Conservation (phyloP, 2,113 vertebrate genomes). For the Amblyopsis rosae region DNA sequence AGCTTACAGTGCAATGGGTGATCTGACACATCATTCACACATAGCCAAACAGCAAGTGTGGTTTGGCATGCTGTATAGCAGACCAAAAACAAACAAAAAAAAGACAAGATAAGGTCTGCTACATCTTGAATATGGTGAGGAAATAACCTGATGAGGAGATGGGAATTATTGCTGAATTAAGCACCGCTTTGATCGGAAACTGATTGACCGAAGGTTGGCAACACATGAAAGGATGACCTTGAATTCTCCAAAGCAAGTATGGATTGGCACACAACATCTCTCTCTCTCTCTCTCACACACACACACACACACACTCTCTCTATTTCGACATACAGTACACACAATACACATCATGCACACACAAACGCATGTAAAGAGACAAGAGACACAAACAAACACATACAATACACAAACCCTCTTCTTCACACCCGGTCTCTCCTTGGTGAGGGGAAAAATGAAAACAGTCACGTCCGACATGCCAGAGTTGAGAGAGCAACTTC, state of each 20-base stretch:
- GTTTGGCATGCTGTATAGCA: background rate
- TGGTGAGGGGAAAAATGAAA: slow-evolving; percentile 45
- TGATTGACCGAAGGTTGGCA: slow-evolving; percentile 76
- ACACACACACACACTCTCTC: slow-evolving; percentile 14
- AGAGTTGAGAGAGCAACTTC: slow-evolving; percentile 77
- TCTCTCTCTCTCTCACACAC: slow-evolving; percentile 28
- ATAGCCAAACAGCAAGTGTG: slow-evolving; percentile 32
- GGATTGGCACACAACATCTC: slow-evolving; percentile 63
- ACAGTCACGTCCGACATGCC: slow-evolving; percentile 74
- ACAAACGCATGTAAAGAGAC: slow-evolving; percentile 2
- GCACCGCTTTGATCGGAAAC: slow-evolving; percentile 74
- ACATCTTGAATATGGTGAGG: slow-evolving; percentile 46
- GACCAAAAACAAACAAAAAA: slow-evolving; percentile 11
- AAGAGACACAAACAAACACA: slow-evolving; percentile 32
- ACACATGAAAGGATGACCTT: slow-evolving; percentile 80
- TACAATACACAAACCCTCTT: slow-evolving; percentile 33
- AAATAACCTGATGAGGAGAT: slow-evolving; percentile 52
- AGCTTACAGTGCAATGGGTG: slow-evolving; percentile 37
- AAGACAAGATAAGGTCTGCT: slow-evolving; percentile 39
- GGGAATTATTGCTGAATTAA: slow-evolving; percentile 77
- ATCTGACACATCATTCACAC: slow-evolving; percentile 56
- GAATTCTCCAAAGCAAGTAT: slow-evolving; percentile 71
- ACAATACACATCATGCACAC: background rate
- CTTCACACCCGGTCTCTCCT: slow-evolving; percentile 36
- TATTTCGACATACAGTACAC: background rate